These are phyloP conservation scores for Lydus trimaculatus DNA, from an alignment of 2,888 invertebrate genomes.

Conservation along the genomic window DNA sequence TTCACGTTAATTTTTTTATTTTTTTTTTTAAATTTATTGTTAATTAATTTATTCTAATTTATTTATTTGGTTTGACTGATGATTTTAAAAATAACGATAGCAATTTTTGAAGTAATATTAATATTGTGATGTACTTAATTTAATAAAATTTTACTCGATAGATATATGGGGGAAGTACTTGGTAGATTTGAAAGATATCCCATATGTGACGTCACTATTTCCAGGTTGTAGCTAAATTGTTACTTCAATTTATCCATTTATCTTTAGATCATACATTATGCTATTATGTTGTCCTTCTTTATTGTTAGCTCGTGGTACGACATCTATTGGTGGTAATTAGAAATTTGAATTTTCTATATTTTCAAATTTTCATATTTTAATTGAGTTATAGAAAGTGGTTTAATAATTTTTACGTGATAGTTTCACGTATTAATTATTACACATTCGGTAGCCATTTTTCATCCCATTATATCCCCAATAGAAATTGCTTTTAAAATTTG, in stretches of 20 bases:
- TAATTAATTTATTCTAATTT: conserved; percentile 8
- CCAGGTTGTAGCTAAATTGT: too few species aligned
- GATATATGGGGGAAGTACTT: too few species aligned
- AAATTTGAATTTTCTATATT: too few species aligned
- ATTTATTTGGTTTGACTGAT: conserved; percentile 9
- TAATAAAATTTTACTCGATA: neutral
- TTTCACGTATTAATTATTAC: conserved; percentile 29
- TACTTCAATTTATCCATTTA: too few species aligned
- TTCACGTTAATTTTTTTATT: conserved; percentile 28
- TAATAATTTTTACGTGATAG: neutral
- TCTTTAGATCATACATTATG: too few species aligned
- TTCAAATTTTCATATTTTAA: neutral
- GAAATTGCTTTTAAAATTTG: conserved; percentile 53
- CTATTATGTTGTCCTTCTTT: too few species aligned
- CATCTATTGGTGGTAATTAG: neutral
- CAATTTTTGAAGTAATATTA: neutral
- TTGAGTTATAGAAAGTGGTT: neutral
- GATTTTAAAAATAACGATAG: neutral
- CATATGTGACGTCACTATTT: too few species aligned
- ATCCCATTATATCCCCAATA: conserved; percentile 45
- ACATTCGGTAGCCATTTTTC: conserved; percentile 39
- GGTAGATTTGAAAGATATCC: too few species aligned
- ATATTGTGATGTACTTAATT: neutral
- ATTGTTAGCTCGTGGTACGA: neutral
- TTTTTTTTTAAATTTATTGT: neutral